These are phyloP conservation scores for Spheniscus humboldti DNA, from an alignment of 2,797 vertebrate species.

Conservation along the genomic window DNA sequence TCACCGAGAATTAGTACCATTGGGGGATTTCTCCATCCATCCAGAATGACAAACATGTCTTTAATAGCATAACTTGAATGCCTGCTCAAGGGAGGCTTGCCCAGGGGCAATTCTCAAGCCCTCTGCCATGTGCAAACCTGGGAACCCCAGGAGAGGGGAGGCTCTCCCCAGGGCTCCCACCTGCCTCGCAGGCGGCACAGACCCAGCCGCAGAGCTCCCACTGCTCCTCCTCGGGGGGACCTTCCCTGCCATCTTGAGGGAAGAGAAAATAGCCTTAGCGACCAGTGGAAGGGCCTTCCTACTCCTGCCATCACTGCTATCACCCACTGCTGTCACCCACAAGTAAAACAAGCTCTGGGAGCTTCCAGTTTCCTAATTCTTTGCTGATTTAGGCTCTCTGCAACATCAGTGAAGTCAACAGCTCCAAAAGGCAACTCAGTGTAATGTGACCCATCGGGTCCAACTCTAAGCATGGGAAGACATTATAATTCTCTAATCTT, in stretches of 20 bases:
- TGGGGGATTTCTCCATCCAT: background rate
- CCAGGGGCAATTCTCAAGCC: background rate
- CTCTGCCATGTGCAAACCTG: background rate
- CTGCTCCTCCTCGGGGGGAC: background rate
- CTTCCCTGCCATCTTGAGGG: background rate
- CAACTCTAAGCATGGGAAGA: background rate
- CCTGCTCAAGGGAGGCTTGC: background rate
- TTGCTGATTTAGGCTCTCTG: background rate
- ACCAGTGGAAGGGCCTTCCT: background rate
- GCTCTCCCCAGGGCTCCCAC: background rate
- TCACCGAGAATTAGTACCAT: background rate
- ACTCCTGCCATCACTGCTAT: background rate
- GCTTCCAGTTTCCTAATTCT: background rate
- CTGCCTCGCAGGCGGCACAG: background rate
- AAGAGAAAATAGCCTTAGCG: background rate
- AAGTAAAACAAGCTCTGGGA: background rate
- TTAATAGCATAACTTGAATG: background rate
- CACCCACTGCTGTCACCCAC: background rate
- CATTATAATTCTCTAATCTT: background rate
- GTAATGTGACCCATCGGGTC: background rate
- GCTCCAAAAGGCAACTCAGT: background rate
- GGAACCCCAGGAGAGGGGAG: too few relatives aligned
- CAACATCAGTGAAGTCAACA: background rate
- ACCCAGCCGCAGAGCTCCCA: background rate
- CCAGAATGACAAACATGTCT: background rate